A percentile compares a stretch with the other conserved stretches of the same genome.
phyloP scores from a whole-genome alignment of 2,797 vertebrate genomes.

The Pyrocephalus nanus region DNA sequence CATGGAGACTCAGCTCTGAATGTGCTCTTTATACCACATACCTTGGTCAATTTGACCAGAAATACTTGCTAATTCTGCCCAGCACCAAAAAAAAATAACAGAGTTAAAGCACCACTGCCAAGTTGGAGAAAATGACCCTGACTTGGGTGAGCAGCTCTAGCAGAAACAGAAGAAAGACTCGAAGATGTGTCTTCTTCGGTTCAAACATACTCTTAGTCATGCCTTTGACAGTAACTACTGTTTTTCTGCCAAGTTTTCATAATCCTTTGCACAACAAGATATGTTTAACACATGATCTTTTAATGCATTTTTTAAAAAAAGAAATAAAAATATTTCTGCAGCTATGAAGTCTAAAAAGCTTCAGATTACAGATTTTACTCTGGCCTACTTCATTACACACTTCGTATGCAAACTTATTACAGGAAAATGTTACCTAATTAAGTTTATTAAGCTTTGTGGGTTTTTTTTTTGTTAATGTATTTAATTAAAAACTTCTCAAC shows the following conservation, averaged over 20 bases:
- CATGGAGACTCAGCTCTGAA: neutral
- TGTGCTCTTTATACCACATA: neutral
- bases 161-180: neutral
- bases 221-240: neutral
- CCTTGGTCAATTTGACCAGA: neutral
- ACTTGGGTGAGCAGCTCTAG: neutral
- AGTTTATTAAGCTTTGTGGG: slow-evolving; percentile 1
- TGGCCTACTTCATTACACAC: neutral
- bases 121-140: neutral
- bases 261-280: neutral
- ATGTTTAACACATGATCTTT: neutral
- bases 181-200: neutral
- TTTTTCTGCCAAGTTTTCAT: neutral
- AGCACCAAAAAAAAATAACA: neutral
- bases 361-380: neutral
- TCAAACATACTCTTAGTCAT: neutral
- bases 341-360: neutral
- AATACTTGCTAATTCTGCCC: neutral
- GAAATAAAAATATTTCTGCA: neutral
- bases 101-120: neutral
- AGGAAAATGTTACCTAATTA: slow-evolving; percentile 7
- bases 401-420: neutral
- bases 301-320: neutral
- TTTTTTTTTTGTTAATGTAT: neutral
- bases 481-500: slow-evolving; percentile 23